Conservation (phyloP, 2,797 vertebrate species). For the Eulemur coronatus region DNA sequence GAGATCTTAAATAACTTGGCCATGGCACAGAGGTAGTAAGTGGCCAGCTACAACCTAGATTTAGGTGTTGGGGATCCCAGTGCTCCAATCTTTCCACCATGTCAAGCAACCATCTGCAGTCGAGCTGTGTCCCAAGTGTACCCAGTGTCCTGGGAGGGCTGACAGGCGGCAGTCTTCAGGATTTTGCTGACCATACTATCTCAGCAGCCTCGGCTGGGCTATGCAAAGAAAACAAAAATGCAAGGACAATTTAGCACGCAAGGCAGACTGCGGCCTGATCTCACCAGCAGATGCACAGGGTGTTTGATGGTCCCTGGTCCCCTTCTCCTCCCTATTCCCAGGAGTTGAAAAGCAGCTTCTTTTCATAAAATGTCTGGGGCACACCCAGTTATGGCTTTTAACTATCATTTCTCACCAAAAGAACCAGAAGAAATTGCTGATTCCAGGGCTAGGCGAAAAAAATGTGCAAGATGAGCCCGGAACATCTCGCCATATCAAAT, state of each 20-base stretch:
- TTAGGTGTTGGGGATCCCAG: neutral
- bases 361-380: neutral
- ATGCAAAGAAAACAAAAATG: neutral
- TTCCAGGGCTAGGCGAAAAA: neutral
- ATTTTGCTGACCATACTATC: neutral
- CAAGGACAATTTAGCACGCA: neutral
- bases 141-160: neutral
- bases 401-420: neutral
- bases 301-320: too few species aligned
- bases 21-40: neutral
- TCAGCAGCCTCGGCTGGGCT: neutral
- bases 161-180: neutral
- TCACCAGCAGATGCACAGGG: neutral
- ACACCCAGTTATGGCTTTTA: neutral
- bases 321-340: neutral
- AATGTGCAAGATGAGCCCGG: neutral
- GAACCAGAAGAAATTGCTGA: neutral
- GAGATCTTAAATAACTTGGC: neutral
- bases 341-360: neutral
- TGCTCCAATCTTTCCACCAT: neutral
- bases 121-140: too few species aligned
- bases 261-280: neutral
- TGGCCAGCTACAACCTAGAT: too few species aligned
- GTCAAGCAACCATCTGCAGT: neutral
- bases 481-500: neutral